A percentile compares a stretch with the other conserved stretches of the same genome.
Conservation (phyloP, 1,140 invertebrate species). For the Cyclargus thomasi region DNA sequence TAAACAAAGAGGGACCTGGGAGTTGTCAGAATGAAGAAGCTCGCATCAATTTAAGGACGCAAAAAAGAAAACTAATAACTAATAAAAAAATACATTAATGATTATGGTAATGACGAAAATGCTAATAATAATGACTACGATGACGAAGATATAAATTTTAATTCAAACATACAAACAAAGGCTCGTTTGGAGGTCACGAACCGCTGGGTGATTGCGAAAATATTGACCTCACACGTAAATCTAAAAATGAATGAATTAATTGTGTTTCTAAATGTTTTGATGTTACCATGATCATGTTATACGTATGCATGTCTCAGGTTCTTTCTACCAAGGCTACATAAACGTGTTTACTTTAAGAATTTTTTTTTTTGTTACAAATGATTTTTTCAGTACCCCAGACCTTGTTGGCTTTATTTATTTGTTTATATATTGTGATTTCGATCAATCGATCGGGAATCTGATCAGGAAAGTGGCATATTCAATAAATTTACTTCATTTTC, state of each 20-base stretch:
- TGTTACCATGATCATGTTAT: neutral
- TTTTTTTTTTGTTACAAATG: neutral
- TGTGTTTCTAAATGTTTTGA: neutral
- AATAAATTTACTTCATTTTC: too few species aligned
- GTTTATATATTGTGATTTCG: too few species aligned
- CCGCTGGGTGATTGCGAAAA: neutral
- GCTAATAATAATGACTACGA: neutral
- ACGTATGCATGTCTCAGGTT: neutral
- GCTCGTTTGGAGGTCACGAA: neutral
- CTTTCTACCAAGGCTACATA: neutral
- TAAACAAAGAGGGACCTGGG: too few species aligned
- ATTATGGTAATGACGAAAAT: neutral
- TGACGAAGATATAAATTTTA: slow-evolving; percentile 8
- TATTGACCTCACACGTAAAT: slow-evolving; percentile 5
- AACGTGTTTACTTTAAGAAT: neutral
- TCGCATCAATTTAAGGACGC: too few species aligned
- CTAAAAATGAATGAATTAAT: neutral
- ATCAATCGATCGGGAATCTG: too few species aligned
- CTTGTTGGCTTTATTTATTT: too few species aligned
- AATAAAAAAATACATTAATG: too few species aligned
- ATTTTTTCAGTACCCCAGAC: too few species aligned
- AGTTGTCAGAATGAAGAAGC: too few species aligned
- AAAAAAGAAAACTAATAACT: too few species aligned
- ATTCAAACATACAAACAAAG: slow-evolving; percentile 4
- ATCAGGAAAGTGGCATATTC: too few species aligned